Evolutionary conservation across 2,888 invertebrate species (phyloP).

Genomic region (Lycocerus yunnanus): DNA sequence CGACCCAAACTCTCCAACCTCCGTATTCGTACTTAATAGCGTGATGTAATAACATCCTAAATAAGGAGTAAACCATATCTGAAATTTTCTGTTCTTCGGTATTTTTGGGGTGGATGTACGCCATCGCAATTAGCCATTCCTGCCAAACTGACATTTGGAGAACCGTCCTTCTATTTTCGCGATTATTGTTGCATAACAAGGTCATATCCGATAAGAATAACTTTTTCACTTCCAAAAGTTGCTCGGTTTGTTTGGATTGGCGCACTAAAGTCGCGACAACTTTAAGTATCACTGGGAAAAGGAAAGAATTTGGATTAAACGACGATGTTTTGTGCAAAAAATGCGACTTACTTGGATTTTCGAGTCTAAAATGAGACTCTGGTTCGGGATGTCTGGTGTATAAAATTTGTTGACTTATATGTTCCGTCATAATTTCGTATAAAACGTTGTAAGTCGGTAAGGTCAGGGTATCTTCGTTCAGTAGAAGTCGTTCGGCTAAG

Average conservation of each 20-base stretch:
- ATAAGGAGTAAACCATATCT: slow-evolving; percentile 97
- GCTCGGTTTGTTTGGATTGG: slow-evolving; percentile 94
- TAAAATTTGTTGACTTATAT: slow-evolving; percentile 92
- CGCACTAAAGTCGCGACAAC: slow-evolving; percentile 96
- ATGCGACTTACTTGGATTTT: slow-evolving; percentile 89
- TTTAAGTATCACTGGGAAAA: slow-evolving; percentile 90
- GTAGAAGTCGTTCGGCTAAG: slow-evolving; percentile 87
- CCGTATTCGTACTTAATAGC: slow-evolving; percentile 99
- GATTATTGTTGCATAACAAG: slow-evolving; percentile 93
- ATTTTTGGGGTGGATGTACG: slow-evolving; percentile 95
- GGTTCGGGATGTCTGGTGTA: slow-evolving; percentile 95
- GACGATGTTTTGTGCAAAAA: background rate
- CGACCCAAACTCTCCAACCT: slow-evolving; percentile 99
- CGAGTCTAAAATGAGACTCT: slow-evolving; percentile 90
- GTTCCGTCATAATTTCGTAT: slow-evolving; percentile 98
- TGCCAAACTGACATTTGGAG: slow-evolving; percentile 99
- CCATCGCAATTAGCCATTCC: slow-evolving; percentile 98
- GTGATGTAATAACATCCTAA: slow-evolving; percentile 96
- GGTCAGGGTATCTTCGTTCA: slow-evolving; percentile 87
- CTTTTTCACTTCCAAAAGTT: slow-evolving; percentile 90
- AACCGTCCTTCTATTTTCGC: slow-evolving; percentile 96
- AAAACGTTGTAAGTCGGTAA: slow-evolving; percentile 97
- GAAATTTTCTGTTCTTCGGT: slow-evolving; percentile 95
- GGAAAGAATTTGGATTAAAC: slow-evolving; percentile 4
- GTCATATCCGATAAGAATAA: slow-evolving; percentile 98